phyloP scores from a whole-genome alignment of 2,797 vertebrate species.

The Taenioides sp. region DNA sequence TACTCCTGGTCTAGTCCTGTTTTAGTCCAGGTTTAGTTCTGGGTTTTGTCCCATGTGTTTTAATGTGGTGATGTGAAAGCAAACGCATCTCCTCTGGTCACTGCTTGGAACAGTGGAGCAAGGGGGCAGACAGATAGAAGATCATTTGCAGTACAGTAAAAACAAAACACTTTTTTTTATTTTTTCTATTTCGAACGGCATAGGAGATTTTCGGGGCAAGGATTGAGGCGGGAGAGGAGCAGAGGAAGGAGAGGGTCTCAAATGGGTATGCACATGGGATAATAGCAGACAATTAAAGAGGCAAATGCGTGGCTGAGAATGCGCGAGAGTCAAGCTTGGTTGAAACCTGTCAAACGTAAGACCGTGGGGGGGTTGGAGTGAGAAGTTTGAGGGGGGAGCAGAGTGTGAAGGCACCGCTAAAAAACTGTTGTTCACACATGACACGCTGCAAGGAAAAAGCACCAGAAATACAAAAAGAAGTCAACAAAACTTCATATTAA shows the following conservation, averaged over 20 bases:
- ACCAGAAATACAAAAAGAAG: constrained; percentile 18
- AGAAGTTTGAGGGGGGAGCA: constrained; percentile 56
- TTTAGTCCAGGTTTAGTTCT: too few species aligned
- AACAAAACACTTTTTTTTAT: constrained; percentile 51
- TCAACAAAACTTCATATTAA: neutral
- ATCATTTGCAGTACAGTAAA: constrained; percentile 39
- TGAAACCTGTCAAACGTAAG: constrained; percentile 75
- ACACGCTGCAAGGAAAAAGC: constrained; percentile 36
- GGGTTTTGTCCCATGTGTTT: too few species aligned
- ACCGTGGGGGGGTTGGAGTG: constrained; percentile 62
- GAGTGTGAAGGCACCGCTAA: constrained; percentile 57
- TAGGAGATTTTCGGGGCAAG: constrained; percentile 38
- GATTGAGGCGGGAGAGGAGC: constrained; percentile 47
- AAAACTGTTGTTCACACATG: constrained; percentile 63
- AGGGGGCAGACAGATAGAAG: constrained; percentile 54
- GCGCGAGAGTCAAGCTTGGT: constrained; percentile 69
- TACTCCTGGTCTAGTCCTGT: too few species aligned
- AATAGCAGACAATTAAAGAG: constrained; percentile 75
- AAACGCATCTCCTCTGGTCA: constrained; percentile 60
- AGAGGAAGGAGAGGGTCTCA: constrained; percentile 54
- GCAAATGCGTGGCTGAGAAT: constrained; percentile 65
- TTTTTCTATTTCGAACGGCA: constrained; percentile 42
- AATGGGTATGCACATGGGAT: constrained; percentile 66
- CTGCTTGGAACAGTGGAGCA: constrained; percentile 53
- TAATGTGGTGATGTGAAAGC: too few species aligned